Evolutionary conservation across 2,797 vertebrate genomes (phyloP).

Genomic region (Xiphophorus birchmanni): DNA sequence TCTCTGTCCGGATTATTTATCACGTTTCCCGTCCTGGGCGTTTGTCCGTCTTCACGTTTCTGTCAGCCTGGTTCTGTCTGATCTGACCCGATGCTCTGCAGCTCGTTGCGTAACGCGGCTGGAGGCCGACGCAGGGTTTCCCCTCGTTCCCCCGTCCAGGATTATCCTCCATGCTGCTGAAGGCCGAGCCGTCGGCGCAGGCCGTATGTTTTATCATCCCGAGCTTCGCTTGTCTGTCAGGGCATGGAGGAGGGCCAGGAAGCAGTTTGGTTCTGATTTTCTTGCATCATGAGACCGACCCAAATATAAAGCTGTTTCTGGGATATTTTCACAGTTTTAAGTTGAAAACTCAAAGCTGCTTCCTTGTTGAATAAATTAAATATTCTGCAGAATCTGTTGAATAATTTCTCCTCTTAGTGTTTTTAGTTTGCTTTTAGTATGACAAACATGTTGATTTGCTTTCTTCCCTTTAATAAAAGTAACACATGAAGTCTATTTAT

Average conservation of each 20-base stretch:
- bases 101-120: constrained; percentile 40
- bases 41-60: not conserved
- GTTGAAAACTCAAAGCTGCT: not conserved
- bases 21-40: not conserved
- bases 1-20: constrained; percentile 12
- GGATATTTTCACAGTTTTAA: not conserved
- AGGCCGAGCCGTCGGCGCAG: constrained; percentile 41
- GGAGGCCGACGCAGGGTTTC: constrained; percentile 41
- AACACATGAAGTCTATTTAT: not conserved
- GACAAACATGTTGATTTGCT: not conserved
- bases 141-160: constrained; percentile 49
- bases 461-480: not conserved
- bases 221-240: constrained; percentile 8
- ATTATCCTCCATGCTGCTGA: constrained; percentile 53
- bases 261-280: constrained; percentile 6
- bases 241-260: constrained; percentile 30
- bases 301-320: not conserved
- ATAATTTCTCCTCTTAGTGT: not conserved
- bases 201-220: constrained; percentile 33
- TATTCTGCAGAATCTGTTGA: not conserved
- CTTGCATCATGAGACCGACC: not conserved
- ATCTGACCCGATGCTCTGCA: constrained; percentile 31
- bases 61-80: constrained; percentile 3
- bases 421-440: too few species aligned
- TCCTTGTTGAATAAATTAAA: not conserved